Evolutionary conservation across 2,113 vertebrate species (phyloP).

Genomic region (Barbus barbus): DNA sequence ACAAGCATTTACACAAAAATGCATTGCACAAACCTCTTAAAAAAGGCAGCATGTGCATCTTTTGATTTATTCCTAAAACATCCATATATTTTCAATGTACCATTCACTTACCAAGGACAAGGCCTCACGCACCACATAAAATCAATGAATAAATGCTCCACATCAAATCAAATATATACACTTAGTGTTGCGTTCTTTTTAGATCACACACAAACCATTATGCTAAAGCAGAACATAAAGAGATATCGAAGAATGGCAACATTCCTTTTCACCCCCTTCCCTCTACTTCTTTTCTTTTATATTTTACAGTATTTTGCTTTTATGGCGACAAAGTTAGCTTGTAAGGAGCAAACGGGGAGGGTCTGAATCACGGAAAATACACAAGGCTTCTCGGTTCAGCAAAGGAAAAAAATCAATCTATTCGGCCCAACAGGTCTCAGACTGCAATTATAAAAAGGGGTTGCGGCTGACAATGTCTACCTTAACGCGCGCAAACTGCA

Average conservation of each 20-base stretch:
- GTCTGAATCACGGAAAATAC: slow-evolving; percentile 66
- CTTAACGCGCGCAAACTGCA: slow-evolving; percentile 36
- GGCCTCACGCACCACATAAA: neutral
- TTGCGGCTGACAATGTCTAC: slow-evolving; percentile 59
- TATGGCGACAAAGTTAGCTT: slow-evolving; percentile 71
- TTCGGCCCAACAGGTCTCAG: slow-evolving; percentile 65
- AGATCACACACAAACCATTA: slow-evolving; percentile 56
- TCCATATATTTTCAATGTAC: slow-evolving; percentile 40
- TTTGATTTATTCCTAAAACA: slow-evolving; percentile 43
- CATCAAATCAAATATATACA: slow-evolving; percentile 45
- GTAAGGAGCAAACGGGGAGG: slow-evolving; percentile 49
- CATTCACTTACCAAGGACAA: slow-evolving; percentile 56
- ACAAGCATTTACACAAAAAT: neutral
- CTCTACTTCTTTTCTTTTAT: slow-evolving; percentile 68
- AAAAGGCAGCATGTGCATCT: slow-evolving; percentile 13
- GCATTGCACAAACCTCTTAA: slow-evolving; percentile 15
- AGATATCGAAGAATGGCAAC: slow-evolving; percentile 70
- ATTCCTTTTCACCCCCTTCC: slow-evolving; percentile 21
- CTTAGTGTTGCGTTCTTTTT: slow-evolving; percentile 61
- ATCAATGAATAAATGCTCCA: slow-evolving; percentile 20
- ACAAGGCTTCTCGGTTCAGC: slow-evolving; percentile 40
- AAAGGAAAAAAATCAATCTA: slow-evolving; percentile 62
- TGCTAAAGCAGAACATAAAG: slow-evolving; percentile 68
- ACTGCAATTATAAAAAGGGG: slow-evolving; percentile 67
- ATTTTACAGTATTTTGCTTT: slow-evolving; percentile 64